Evolutionary conservation across 2,797 vertebrate species (phyloP).

Genomic region (Petrocephalus schoutedeni): DNA sequence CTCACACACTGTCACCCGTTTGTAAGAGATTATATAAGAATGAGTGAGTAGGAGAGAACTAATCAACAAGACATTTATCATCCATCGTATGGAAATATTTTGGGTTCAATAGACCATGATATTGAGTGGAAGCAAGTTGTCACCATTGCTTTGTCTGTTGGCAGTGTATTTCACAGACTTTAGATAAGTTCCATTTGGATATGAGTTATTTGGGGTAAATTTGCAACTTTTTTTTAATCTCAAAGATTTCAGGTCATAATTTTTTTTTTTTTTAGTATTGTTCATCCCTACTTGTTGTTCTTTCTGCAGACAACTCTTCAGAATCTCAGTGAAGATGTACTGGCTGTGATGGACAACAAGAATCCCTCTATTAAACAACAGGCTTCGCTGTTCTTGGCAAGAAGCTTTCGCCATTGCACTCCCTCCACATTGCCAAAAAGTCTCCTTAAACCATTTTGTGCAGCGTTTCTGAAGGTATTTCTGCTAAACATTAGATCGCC

Average conservation of each 20-base stretch:
- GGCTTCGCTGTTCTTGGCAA: conserved; percentile 89
- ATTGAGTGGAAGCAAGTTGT: neutral
- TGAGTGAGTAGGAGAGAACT: neutral
- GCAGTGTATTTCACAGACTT: neutral
- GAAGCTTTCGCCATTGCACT: conserved; percentile 88
- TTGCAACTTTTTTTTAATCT: neutral
- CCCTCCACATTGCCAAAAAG: conserved; percentile 83
- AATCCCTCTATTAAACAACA: conserved; percentile 97
- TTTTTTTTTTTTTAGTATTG: neutral
- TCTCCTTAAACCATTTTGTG: conserved; percentile 86
- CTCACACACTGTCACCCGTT: too few relatives aligned
- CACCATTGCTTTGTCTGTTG: neutral
- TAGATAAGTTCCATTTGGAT: neutral
- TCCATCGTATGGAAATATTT: neutral
- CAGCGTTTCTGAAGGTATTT: conserved; percentile 87
- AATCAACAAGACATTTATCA: neutral
- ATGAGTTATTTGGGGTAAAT: neutral
- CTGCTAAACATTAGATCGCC: neutral
- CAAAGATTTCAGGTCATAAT: neutral
- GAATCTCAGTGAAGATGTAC: conserved; percentile 87
- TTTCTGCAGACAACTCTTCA: conserved; percentile 80
- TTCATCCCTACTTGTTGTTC: neutral
- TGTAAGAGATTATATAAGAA: neutral
- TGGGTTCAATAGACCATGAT: neutral
- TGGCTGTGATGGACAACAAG: conserved; percentile 97